Conservation (phyloP, 2,888 invertebrate species). For the Drosophila neoperkinsi region DNA sequence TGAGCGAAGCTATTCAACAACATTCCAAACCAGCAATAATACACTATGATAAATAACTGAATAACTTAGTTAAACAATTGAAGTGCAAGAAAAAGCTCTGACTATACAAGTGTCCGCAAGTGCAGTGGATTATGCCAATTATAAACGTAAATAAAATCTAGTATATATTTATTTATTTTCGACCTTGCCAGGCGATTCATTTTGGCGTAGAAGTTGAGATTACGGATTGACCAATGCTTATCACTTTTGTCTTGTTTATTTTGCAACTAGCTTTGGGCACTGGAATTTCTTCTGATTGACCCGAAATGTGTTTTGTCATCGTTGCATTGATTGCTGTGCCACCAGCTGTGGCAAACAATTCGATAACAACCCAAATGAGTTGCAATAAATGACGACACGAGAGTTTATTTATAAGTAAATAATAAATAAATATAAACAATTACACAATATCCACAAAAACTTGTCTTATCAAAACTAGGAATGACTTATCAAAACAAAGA, state of each 20-base stretch:
- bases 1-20: neutral
- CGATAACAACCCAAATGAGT: neutral
- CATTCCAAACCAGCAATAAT: neutral
- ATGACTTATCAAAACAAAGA: neutral
- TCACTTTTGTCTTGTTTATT: conserved; percentile 24
- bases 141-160: neutral
- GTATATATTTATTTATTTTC: neutral
- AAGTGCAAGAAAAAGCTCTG: conserved; percentile 21
- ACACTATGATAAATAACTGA: neutral
- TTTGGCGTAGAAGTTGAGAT: conserved; percentile 18
- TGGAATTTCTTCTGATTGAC: neutral
- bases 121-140: conserved; percentile 18
- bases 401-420: neutral
- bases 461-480: conserved; percentile 3
- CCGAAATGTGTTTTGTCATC: neutral
- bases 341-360: neutral
- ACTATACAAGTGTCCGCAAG: neutral
- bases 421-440: neutral
- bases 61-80: neutral
- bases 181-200: neutral
- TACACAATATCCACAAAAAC: neutral
- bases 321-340: conserved; percentile 7
- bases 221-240: neutral
- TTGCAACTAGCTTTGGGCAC: neutral
- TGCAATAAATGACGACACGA: neutral